These are phyloP conservation scores for Syngnathoides biaculeatus DNA, from an alignment of 2,113 vertebrate genomes.

Conservation along the genomic window DNA sequence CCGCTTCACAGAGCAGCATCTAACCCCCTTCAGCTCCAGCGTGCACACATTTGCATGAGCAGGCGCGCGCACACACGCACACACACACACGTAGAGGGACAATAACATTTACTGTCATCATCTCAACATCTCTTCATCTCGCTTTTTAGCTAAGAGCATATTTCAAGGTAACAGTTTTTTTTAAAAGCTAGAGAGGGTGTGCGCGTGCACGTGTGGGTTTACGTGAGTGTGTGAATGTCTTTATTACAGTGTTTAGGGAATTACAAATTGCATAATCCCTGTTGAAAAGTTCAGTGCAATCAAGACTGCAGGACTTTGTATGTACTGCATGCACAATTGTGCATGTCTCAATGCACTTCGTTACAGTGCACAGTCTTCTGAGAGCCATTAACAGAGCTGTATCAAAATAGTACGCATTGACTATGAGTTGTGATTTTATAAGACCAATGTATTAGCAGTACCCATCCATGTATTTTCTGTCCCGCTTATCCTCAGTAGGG, in stretches of 20 bases:
- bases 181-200: conserved; percentile 5
- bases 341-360: background rate
- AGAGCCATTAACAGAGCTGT: too few species aligned
- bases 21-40: conserved; percentile 23
- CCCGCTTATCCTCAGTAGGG: too few species aligned
- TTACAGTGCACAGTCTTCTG: background rate
- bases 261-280: conserved; percentile 65
- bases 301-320: conserved; percentile 15
- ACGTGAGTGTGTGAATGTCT: conserved; percentile 28
- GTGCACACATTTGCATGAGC: conserved; percentile 38
- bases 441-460: too few species aligned
- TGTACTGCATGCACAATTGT: background rate
- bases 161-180: conserved; percentile 44
- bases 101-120: conserved; percentile 61
- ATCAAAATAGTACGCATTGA: too few species aligned
- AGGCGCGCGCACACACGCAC: conserved; percentile 3
- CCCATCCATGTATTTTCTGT: too few species aligned
- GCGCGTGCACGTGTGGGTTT: background rate
- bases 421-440: too few species aligned
- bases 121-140: conserved; percentile 44
- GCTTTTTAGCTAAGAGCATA: conserved; percentile 47
- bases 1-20: conserved; percentile 64
- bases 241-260: conserved; percentile 64
- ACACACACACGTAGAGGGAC: conserved; percentile 24
- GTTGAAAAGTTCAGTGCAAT: conserved; percentile 51